Conservation (phyloP, 2,888 invertebrate species). For the Dryococelus australis region DNA sequence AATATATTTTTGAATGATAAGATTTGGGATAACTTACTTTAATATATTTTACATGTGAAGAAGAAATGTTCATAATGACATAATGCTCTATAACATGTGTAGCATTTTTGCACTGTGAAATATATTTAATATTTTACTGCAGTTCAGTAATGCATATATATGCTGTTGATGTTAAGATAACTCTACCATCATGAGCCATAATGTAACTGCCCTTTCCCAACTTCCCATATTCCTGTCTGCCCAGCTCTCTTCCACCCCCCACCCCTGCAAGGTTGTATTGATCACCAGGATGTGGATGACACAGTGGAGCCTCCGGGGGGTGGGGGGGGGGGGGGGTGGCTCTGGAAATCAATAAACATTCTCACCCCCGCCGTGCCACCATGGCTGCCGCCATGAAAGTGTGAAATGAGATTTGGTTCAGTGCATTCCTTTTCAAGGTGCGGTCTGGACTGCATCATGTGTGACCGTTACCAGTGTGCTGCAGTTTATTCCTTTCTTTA, state of each 20-base stretch:
- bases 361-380: background rate
- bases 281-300: conserved; percentile 6
- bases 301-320: conserved; percentile 17
- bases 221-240: background rate
- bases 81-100: too few species aligned
- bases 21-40: too few species aligned
- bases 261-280: conserved; percentile 5
- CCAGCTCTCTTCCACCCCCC: background rate
- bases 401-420: background rate
- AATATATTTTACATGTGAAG: too few species aligned
- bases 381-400: background rate
- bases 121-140: too few species aligned
- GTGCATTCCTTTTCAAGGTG: background rate
- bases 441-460: background rate
- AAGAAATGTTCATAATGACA: too few species aligned
- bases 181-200: too few species aligned
- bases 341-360: background rate
- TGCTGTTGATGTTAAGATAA: too few species aligned
- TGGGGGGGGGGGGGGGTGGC: background rate
- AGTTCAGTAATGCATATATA: too few species aligned
- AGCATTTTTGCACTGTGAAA: too few species aligned
- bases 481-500: background rate
- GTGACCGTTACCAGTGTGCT: background rate
- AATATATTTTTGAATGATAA: too few species aligned
- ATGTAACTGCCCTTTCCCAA: background rate